These are phyloP conservation scores for Portunus trituberculatus DNA, from an alignment of 1,140 invertebrate species.

Conservation along the genomic window DNA sequence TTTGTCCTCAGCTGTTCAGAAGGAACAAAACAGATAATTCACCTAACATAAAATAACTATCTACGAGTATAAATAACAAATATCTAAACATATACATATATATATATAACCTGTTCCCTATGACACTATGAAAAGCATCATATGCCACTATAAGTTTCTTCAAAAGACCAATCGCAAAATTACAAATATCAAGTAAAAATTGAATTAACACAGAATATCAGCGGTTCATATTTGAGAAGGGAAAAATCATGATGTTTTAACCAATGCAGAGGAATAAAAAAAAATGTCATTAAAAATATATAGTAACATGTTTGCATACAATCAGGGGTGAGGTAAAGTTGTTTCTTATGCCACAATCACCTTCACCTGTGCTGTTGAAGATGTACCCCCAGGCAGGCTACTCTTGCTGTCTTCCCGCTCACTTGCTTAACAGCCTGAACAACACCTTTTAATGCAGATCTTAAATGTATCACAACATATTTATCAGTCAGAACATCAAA, in stretches of 20 bases:
- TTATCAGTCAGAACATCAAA: no score
- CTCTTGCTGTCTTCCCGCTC: no score
- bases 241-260: not conserved
- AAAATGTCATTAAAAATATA: not conserved
- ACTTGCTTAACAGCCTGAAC: no score
- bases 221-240: no score
- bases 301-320: not conserved
- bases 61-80: conserved; percentile 54
- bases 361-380: no score
- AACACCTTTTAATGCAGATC: no score
- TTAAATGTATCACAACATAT: no score
- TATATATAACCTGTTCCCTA: no score
- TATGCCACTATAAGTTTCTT: not conserved
- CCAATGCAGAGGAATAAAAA: not conserved
- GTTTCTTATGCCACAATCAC: not conserved
- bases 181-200: not conserved
- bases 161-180: not conserved
- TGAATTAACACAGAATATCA: not conserved
- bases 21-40: conserved; percentile 61
- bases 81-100: conserved; percentile 28
- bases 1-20: conserved; percentile 37
- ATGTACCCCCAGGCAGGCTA: no score
- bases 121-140: conserved; percentile 6
- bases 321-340: not conserved
- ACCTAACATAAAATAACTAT: conserved; percentile 59